Evolutionary conservation across 2,113 vertebrate genomes (phyloP), one percentile per base, ranked within the genome.

Genomic region (Mormoops blainvillei): DNA sequence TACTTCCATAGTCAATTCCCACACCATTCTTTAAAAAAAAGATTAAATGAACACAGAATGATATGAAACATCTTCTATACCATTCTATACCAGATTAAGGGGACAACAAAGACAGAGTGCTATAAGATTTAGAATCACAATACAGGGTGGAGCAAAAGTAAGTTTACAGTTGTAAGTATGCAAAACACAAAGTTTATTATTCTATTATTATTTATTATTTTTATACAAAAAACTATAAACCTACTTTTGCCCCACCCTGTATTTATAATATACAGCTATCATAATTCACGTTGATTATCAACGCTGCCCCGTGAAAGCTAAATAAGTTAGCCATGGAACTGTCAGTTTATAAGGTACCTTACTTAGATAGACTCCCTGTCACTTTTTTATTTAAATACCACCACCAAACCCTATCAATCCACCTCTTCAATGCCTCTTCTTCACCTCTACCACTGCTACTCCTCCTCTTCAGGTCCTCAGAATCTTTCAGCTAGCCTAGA

Each of bases 1-100:
- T 26, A 61, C 58, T 61, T 61, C 58, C 24, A 61, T 28, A 61
- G 58, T 61, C 58, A 61, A 26, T 61, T 26, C 26, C 58, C 58
- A 61, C 24, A 28, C 58, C 58, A 58, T 26, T 58, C 56, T 58
- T 58, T 58, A 26, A 58, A 58, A 20, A 58, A 26, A 63, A 91
- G 43, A 97, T 74, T 88, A 87, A 97, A 77, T 89, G n/a, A 88
- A 87, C 43, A 24, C 31, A 93, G 58, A 94, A 85, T 89, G 31
- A 92, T n/a, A 82, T 41, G 31, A 95, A 87, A 61, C 22, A 94
- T 71, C 33, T 83, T 89, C 19, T 88, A 61, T 52, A 74, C 41
- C 45, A 96, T 38, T 16, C 1, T 70, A 33, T 20, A 61, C 36
- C 41, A 85, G 38, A 81, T 81, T 85, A 95, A 92, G 81, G 36